These are phyloP conservation scores for Pseudochirops corinnae DNA, from an alignment of 2,797 vertebrate genomes.

Conservation along the genomic window DNA sequence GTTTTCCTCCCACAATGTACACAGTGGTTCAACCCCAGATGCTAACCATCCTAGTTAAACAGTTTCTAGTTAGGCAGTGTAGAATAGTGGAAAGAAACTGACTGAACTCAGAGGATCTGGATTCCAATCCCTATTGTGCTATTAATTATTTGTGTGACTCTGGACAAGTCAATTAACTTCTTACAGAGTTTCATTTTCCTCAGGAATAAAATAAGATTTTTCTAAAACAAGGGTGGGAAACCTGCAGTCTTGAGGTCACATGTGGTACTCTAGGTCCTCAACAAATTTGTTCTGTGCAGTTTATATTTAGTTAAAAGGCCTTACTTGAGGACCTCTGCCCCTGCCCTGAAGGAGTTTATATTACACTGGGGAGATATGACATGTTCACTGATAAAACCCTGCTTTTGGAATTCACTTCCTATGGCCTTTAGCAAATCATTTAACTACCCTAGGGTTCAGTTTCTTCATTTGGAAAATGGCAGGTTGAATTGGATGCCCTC, in stretches of 20 bases:
- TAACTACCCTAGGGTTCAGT: not conserved
- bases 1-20: not conserved
- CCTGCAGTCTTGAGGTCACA: too few relatives aligned
- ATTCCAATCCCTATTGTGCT: not conserved
- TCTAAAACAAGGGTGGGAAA: not conserved
- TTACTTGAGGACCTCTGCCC: too few relatives aligned
- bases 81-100: not conserved
- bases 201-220: not conserved
- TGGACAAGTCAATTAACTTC: not conserved
- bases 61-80: not conserved
- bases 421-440: not conserved
- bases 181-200: not conserved
- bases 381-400: not conserved
- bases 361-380: not conserved
- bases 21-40: not conserved
- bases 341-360: not conserved
- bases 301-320: too few relatives aligned
- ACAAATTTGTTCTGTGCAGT: too few relatives aligned
- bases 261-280: too few relatives aligned
- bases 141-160: not conserved
- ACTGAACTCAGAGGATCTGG: not conserved
- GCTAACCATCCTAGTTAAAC: slow-evolving; percentile 9
- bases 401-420: not conserved
- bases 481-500: not conserved
- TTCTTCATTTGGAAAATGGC: not conserved